Evolutionary conservation across 2,113 vertebrate species (phyloP), one percentile per base, ranked within the genome.

Genomic region (Lepidothrix coronata): DNA sequence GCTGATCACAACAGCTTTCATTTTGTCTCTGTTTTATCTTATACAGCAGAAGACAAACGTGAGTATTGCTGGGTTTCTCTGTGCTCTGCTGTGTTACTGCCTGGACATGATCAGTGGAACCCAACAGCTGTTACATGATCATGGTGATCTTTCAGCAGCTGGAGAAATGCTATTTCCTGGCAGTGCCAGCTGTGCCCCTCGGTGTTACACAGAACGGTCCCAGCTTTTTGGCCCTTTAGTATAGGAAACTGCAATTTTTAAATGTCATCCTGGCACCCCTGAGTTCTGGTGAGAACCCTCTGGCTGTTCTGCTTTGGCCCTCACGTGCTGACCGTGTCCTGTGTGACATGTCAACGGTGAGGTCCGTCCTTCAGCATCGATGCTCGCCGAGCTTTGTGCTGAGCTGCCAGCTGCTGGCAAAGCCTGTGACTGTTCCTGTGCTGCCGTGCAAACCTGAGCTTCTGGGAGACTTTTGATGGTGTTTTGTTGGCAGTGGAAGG

Each of bases 11-110:
- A 81, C 46, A 94, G 59, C 7, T 74, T 95, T 92, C 14, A 16
- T 81, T 93, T 85, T 95, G 33, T 86, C 85, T 97, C 85, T 93
- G 37, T 90, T 96, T 90, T 81, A 31, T 91, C 54, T 97, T 76
- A 73, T 94, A 91, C 89, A 97, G 95, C 84, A 78, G n/a, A 84
- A 87, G 75, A 76, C 12, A 96, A 93, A 89, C 67, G 93, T 96
- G 80, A 97, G 91, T 96, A 90, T 39, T 83, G 24, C 28, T 39
- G 37, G 59, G 46, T 81, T 94, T 57, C 52, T 28, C 27, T 61
- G 2, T 48, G 86, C 59, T 91, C 80, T 91, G 81, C 91, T 85
- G 21, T 72, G 75, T 66, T 62, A 25, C 81, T 78, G 89, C 52
- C 83, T 27, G 43, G 63, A 44, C 82, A n/a, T 59, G 91, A 93